Conservation (phyloP, 2,797 vertebrate genomes). For the Microctenopoma lineatum region DNA sequence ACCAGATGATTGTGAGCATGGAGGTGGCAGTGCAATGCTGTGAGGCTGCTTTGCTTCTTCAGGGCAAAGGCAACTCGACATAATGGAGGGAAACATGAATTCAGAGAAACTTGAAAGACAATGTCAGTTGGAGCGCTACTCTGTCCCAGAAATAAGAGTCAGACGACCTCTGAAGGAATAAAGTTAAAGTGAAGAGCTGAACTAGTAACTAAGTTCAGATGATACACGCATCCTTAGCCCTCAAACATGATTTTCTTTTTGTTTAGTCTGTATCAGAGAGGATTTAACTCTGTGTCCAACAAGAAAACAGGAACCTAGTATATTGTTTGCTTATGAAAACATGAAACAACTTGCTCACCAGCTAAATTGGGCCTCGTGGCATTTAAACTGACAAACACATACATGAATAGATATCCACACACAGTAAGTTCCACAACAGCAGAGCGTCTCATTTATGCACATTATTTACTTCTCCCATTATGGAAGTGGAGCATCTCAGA, state of each 20-base stretch:
- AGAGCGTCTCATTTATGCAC: slow-evolving; percentile 30
- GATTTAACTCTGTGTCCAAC: background rate
- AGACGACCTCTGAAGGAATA: too few relatives aligned
- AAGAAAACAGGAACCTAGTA: background rate
- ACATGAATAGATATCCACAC: slow-evolving; percentile 26
- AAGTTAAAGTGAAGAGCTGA: too few relatives aligned
- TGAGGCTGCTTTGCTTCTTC: too few relatives aligned
- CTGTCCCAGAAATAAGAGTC: too few relatives aligned
- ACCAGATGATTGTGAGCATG: too few relatives aligned
- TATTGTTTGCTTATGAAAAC: background rate
- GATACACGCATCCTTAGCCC: background rate
- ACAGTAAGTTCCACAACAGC: slow-evolving; percentile 26
- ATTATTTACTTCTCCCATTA: slow-evolving; percentile 64
- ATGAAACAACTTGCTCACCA: slow-evolving; percentile 21
- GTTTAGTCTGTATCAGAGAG: background rate
- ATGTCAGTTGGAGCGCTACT: too few relatives aligned
- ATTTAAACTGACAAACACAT: slow-evolving; percentile 45
- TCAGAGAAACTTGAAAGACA: too few relatives aligned
- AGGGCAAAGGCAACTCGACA: too few relatives aligned
- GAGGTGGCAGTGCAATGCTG: too few relatives aligned
- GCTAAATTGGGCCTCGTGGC: slow-evolving; percentile 28
- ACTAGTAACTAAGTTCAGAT: too few relatives aligned
- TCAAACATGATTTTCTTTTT: background rate
- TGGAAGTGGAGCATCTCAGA: slow-evolving; percentile 61
- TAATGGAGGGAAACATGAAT: too few relatives aligned